Percentiles rank a stretch among this genome's conserved stretches.
Evolutionary conservation across 2,888 invertebrate species (phyloP).

Genomic region (Epicampocera succincta): DNA sequence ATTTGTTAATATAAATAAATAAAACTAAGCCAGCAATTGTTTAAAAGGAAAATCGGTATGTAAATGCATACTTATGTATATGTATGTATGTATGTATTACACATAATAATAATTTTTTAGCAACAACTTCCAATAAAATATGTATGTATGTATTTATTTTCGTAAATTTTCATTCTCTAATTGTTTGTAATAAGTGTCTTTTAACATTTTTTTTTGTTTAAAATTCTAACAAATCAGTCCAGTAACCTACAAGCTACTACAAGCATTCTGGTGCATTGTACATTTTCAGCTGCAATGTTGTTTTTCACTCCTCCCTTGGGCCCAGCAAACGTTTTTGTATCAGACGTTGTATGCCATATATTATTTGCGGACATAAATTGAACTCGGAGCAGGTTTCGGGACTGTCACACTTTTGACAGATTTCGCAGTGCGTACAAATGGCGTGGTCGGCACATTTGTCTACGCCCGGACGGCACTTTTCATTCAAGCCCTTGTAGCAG

Average conservation of each 20-base stretch:
- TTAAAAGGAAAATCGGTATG: not conserved
- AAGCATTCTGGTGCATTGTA: too few species aligned
- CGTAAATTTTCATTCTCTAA: too few species aligned
- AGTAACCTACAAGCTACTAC: too few species aligned
- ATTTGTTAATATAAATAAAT: not conserved
- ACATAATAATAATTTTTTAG: too few species aligned
- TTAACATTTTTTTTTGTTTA: not conserved
- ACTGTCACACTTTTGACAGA: conserved; percentile 66
- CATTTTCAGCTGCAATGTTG: not conserved
- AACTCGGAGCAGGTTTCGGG: conserved; percentile 59
- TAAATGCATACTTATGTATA: too few species aligned
- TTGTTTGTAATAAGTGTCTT: too few species aligned
- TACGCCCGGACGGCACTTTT: conserved; percentile 37
- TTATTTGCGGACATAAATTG: conserved; percentile 39
- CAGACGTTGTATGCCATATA: conserved; percentile 48
- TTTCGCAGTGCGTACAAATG: conserved; percentile 61
- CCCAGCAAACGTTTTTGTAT: conserved; percentile 47
- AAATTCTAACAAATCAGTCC: not conserved
- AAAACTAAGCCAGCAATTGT: not conserved
- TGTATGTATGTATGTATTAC: too few species aligned
- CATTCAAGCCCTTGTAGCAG: conserved; percentile 62
- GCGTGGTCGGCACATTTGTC: conserved; percentile 64
- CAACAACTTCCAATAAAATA: too few species aligned
- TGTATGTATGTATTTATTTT: too few species aligned
- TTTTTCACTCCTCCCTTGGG: conserved; percentile 22